Conservation (phyloP, 2,797 vertebrate species). For the Crocidura indochinensis region DNA sequence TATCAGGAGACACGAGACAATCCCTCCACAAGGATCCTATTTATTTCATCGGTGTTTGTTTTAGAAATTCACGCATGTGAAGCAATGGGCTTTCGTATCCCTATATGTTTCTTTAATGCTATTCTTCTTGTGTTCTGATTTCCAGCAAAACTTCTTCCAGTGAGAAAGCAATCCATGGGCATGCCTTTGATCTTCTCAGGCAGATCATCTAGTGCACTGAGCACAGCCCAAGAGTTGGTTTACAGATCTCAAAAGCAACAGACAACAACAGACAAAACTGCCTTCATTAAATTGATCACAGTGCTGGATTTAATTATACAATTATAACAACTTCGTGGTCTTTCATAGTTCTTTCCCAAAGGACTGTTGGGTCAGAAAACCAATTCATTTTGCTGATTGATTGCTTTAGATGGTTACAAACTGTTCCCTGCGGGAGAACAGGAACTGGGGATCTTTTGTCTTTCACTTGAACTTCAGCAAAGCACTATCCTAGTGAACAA, state of each 20-base stretch:
- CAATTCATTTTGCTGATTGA: slow-evolving; percentile 91
- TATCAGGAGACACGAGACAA: background rate
- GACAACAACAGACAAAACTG: slow-evolving; percentile 77
- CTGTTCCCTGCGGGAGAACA: slow-evolving; percentile 91
- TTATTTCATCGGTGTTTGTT: too few relatives aligned
- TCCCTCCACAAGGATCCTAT: too few relatives aligned
- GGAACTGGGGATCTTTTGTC: slow-evolving; percentile 92
- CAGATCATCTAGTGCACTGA: background rate
- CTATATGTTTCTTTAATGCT: slow-evolving; percentile 30
- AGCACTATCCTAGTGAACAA: slow-evolving; percentile 89
- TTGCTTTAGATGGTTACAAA: slow-evolving; percentile 91
- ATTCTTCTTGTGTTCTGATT: slow-evolving; percentile 51
- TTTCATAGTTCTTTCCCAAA: slow-evolving; percentile 87
- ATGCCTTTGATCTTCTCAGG: slow-evolving; percentile 35
- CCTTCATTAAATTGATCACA: slow-evolving; percentile 88
- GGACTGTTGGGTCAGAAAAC: slow-evolving; percentile 89
- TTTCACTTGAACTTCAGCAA: slow-evolving; percentile 88
- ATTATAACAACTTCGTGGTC: slow-evolving; percentile 88
- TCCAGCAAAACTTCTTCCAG: slow-evolving; percentile 3
- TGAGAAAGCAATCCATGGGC: slow-evolving; percentile 21
- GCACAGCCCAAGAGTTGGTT: slow-evolving; percentile 65
- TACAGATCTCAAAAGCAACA: slow-evolving; percentile 79
- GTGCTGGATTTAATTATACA: slow-evolving; percentile 90
- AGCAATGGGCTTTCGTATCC: background rate
- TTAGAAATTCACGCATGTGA: too few relatives aligned